Base-by-base conservation (phyloP, 2,797 vertebrate species). In the Manis pentadactyla region DNA sequence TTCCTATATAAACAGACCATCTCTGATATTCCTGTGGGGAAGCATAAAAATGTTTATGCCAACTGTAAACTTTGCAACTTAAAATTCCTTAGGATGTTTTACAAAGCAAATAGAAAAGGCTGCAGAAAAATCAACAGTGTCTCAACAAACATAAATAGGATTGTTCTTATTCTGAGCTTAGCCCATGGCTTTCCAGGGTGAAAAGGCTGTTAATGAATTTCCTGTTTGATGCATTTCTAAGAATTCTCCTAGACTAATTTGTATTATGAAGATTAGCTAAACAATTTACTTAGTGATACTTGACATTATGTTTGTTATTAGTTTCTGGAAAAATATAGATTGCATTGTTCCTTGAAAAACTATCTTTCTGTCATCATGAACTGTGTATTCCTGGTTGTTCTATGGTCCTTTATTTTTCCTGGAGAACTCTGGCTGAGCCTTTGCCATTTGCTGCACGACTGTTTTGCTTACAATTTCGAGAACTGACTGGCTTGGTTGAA, bases 31-130 rank as follows among this genome's bases (percentile, higher is more conserved):
- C 29, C 46, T 55, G 13, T 64, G 55, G 25, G 31, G 57, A 83
- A 55, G 1, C 49, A 75, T 5, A 75, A 73, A 91, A 92, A 64
- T 64, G 31, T 42, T 93, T 66, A 87, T 53, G 61, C n/a, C 57
- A 88, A 55, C 39, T 95, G 34, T 88, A 96, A 71, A 71, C 42
- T 87, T 96, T 89, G 9, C 46, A 96, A 77, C 74, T 85, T 78
- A 91, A 97, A 95, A 82, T 87, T 82, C 31, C 29, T 73, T 78
- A 63, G 53, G 17, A 51, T 69, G 69, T 87, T 95, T 78, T 86
- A 57, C 31, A 83, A 73, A 89, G 29, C 37, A 87, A 89, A 74
- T 84, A 74, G 25, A 59, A 93, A 94, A 15, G 13, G 53, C 88
- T 83, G 23, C 37, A 79, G 66, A 94, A 85, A 94, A 82, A 83